phyloP scores from a whole-genome alignment of 2,797 vertebrate species.

The Sardinella longiceps region DNA sequence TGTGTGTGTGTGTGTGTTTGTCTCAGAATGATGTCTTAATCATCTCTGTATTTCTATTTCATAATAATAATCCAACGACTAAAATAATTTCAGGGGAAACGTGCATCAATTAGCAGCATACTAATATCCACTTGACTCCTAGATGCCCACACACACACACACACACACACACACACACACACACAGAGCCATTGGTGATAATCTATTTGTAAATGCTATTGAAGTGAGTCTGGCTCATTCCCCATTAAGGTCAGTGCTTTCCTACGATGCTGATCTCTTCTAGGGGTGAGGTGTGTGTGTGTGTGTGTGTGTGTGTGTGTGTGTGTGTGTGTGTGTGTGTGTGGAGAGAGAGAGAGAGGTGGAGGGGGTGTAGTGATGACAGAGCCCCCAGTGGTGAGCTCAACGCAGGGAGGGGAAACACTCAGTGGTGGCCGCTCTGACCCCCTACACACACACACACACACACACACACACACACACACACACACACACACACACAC shows the following conservation, averaged over 20 bases:
- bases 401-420: not conserved
- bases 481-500: not conserved
- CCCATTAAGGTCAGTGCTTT: not conserved
- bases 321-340: too few relatives aligned
- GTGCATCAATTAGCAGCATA: too few relatives aligned
- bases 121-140: too few relatives aligned
- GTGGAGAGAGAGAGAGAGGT: too few relatives aligned
- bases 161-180: too few relatives aligned
- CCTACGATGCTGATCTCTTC: not conserved
- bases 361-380: not conserved
- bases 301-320: too few relatives aligned
- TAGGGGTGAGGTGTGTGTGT: not conserved
- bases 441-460: not conserved
- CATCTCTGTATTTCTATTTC: too few relatives aligned
- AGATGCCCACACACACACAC: not conserved
- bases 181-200: not conserved
- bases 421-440: not conserved
- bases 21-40: not conserved
- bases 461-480: not conserved
- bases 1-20: not conserved
- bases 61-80: too few relatives aligned
- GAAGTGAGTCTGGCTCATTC: not conserved
- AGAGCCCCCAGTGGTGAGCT: not conserved
- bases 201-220: not conserved
- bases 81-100: too few relatives aligned